These are phyloP conservation scores for Drosophila quinaria DNA, from an alignment of 2,888 invertebrate genomes.

Conservation along the genomic window DNA sequence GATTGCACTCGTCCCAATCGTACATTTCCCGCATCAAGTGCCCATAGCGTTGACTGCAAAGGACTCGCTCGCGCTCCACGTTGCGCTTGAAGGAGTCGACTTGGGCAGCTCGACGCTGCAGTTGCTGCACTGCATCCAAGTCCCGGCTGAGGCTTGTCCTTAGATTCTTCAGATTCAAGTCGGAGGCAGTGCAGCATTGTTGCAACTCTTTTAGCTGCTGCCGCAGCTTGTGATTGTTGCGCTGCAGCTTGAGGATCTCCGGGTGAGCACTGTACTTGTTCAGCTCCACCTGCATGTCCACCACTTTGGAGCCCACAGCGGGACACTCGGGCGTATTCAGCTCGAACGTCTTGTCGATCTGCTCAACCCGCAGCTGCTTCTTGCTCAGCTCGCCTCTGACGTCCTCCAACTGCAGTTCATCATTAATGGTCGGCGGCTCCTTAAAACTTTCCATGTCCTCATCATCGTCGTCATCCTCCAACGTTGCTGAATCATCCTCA, in stretches of 20 bases:
- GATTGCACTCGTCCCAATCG: constrained; percentile 32
- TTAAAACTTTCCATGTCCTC: not conserved
- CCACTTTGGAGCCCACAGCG: constrained; percentile 12
- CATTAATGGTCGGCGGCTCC: constrained; percentile 1
- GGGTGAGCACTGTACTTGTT: constrained; percentile 11
- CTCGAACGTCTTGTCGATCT: constrained; percentile 18
- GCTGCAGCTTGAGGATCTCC: constrained; percentile 33
- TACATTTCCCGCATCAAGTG: constrained; percentile 37
- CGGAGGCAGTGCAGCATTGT: constrained; percentile 16
- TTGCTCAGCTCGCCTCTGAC: constrained; percentile 34
- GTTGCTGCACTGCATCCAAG: not conserved
- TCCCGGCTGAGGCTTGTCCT: constrained; percentile 18
- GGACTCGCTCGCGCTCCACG: constrained; percentile 35
- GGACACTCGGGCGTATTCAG: constrained; percentile 40
- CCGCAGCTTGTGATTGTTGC: constrained; percentile 33
- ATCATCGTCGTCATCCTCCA: not conserved
- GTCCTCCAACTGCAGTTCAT: constrained; percentile 17
- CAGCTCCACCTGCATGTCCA: constrained; percentile 39
- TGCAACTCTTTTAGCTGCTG: constrained; percentile 39
- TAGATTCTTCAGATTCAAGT: constrained; percentile 17
- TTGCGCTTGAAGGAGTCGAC: constrained; percentile 41
- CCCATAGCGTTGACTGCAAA: constrained; percentile 47
- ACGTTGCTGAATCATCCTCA: not conserved
- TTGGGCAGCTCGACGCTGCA: constrained; percentile 31
- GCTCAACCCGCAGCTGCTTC: constrained; percentile 11